Percentiles rank a stretch among this genome's conserved stretches.
These are phyloP conservation scores for Rafetus swinhoei DNA, from an alignment of 2,113 vertebrate species.

Conservation along the genomic window DNA sequence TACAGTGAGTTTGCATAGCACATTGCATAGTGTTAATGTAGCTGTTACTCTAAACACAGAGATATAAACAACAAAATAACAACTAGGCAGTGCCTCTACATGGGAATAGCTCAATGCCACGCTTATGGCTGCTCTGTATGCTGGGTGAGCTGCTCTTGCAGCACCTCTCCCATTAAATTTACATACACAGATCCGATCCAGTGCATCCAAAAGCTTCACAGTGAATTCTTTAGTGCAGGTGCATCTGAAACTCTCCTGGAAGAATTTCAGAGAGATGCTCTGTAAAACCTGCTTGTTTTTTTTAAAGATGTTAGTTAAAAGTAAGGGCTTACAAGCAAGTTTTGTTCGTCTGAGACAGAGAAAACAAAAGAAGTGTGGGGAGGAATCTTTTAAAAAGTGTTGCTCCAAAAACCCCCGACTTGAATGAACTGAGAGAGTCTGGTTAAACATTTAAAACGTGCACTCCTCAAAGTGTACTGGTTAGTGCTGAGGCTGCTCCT, in stretches of 20 bases:
- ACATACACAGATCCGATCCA: background rate
- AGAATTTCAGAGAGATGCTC: too few relatives aligned
- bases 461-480: background rate
- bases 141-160: too few relatives aligned
- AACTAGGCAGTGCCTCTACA: background rate
- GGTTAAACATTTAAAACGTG: background rate
- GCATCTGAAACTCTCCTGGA: background rate
- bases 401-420: background rate
- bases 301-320: background rate
- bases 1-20: too few relatives aligned
- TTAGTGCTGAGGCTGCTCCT: background rate
- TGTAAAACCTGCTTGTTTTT: background rate
- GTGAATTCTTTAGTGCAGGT: background rate
- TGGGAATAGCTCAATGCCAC: background rate
- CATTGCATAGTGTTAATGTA: background rate
- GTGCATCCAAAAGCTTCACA: background rate
- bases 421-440: background rate
- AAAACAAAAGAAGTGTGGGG: background rate
- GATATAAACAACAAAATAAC: too few relatives aligned
- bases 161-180: too few relatives aligned
- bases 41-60: background rate
- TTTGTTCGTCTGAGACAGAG: too few relatives aligned
- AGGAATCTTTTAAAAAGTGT: background rate
- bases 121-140: background rate
- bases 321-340: too few relatives aligned